Percentiles rank a stretch among this genome's conserved stretches.
Evolutionary conservation across 2,797 vertebrate species (phyloP).

Genomic region (Macropodus opercularis): DNA sequence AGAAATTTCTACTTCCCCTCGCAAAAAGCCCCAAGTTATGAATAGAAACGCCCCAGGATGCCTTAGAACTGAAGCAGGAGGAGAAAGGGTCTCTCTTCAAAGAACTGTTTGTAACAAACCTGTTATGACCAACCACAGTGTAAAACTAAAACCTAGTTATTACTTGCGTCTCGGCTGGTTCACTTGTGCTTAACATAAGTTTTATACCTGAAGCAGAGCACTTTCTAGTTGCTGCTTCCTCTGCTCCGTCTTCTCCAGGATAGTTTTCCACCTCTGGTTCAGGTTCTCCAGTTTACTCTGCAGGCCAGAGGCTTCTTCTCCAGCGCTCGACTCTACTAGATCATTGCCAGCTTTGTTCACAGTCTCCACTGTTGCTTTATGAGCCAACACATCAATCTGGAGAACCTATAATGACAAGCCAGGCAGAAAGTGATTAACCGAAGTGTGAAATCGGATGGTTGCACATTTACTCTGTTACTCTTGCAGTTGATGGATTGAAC

Average conservation of each 20-base stretch:
- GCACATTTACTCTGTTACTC: no score
- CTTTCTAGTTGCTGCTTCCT: constrained; percentile 91
- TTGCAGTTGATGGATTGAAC: neutral
- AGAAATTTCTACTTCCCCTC: constrained; percentile 14
- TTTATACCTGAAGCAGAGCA: constrained; percentile 90
- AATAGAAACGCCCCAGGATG: constrained; percentile 40
- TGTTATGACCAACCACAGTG: constrained; percentile 45
- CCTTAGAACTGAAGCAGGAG: constrained; percentile 16
- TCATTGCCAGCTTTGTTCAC: constrained; percentile 95
- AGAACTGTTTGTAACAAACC: no score
- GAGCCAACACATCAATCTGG: constrained; percentile 95
- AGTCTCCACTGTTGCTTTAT: constrained; percentile 92
- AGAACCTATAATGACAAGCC: constrained; percentile 84
- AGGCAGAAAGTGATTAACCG: constrained; percentile 2
- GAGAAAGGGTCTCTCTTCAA: constrained; percentile 27
- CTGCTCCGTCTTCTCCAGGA: constrained; percentile 91
- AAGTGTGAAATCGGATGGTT: no score
- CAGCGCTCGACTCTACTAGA: constrained; percentile 90
- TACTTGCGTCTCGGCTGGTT: neutral
- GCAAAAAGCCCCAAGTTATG: constrained; percentile 23
- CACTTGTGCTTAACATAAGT: neutral
- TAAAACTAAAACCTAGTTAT: constrained; percentile 14
- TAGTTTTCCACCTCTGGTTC: constrained; percentile 91
- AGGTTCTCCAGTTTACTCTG: constrained; percentile 91
- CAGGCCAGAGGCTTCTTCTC: constrained; percentile 94